A percentile compares a stretch with the other conserved stretches of the same genome.
phyloP scores from a whole-genome alignment of 1,140 invertebrate genomes.

The Lutraria rhynchaena region DNA sequence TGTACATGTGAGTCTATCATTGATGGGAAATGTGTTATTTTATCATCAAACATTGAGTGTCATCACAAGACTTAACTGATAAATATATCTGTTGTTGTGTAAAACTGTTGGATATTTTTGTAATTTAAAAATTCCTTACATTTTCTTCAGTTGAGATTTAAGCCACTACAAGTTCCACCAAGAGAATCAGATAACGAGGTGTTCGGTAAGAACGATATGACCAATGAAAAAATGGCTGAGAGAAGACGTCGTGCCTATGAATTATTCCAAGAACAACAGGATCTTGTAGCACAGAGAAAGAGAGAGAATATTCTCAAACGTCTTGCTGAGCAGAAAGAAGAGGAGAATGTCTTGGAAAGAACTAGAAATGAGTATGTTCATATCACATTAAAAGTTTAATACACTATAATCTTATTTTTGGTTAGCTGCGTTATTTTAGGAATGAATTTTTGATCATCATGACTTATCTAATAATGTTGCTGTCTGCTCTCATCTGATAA shows the following conservation, averaged over 20 bases:
- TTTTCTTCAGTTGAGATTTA: constrained; percentile 77
- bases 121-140: background rate
- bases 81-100: background rate
- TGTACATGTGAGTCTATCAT: too few relatives aligned
- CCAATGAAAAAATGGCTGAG: constrained; percentile 80
- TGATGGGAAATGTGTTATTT: background rate
- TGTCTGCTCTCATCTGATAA: too few relatives aligned
- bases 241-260: constrained; percentile 73
- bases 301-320: constrained; percentile 78
- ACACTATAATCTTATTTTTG: too few relatives aligned
- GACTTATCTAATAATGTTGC: too few relatives aligned
- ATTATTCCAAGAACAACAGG: constrained; percentile 79
- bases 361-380: constrained; percentile 80
- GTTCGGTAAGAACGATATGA: constrained; percentile 82
- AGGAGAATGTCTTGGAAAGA: constrained; percentile 76
- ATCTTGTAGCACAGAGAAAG: constrained; percentile 79
- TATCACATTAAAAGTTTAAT: too few relatives aligned
- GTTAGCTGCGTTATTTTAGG: too few relatives aligned
- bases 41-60: background rate
- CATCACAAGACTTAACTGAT: background rate
- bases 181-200: constrained; percentile 77
- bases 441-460: too few relatives aligned
- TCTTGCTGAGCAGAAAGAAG: constrained; percentile 78
- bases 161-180: constrained; percentile 79
- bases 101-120: too few relatives aligned